phyloP scores from a whole-genome alignment of 1,140 invertebrate genomes.

The Drosophila persimilis region DNA sequence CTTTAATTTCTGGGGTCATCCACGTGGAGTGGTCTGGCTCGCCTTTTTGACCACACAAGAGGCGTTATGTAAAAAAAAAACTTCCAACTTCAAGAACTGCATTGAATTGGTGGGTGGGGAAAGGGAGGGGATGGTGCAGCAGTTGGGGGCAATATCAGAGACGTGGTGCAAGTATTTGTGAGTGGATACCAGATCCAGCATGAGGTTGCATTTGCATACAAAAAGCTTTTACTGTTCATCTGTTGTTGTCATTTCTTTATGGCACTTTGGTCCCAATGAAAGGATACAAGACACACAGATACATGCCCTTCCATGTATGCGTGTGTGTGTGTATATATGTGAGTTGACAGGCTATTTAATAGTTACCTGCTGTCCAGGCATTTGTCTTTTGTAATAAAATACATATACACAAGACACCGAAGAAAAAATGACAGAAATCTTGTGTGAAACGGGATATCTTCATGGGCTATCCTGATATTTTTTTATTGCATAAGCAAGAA shows the following conservation, averaged over 20 bases:
- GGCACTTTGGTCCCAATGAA: constrained; percentile 31
- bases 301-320: constrained; percentile 12
- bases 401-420: constrained; percentile 28
- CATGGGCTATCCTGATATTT: too few species aligned
- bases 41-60: constrained; percentile 61
- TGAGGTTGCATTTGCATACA: constrained; percentile 64
- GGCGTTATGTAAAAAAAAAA: constrained; percentile 32
- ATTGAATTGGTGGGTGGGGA: constrained; percentile 17
- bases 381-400: constrained; percentile 35
- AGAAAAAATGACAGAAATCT: constrained; percentile 7
- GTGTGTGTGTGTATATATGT: constrained; percentile 6
- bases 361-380: constrained; percentile 35
- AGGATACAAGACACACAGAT: constrained; percentile 25
- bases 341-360: constrained; percentile 49
- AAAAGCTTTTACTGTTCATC: constrained; percentile 63
- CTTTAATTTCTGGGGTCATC: constrained; percentile 78
- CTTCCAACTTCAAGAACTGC: constrained; percentile 23
- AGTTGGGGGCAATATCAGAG: neutral
- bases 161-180: constrained; percentile 42
- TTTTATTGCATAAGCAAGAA: too few species aligned
- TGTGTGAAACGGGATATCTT: neutral
- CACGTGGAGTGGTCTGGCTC: constrained; percentile 71
- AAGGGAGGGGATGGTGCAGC: constrained; percentile 3
- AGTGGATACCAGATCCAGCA: constrained; percentile 60
- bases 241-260: constrained; percentile 56